Evolutionary conservation across 2,113 vertebrate species (phyloP), one percentile per base, ranked within the genome.

Genomic region (Haemorhous mexicanus): DNA sequence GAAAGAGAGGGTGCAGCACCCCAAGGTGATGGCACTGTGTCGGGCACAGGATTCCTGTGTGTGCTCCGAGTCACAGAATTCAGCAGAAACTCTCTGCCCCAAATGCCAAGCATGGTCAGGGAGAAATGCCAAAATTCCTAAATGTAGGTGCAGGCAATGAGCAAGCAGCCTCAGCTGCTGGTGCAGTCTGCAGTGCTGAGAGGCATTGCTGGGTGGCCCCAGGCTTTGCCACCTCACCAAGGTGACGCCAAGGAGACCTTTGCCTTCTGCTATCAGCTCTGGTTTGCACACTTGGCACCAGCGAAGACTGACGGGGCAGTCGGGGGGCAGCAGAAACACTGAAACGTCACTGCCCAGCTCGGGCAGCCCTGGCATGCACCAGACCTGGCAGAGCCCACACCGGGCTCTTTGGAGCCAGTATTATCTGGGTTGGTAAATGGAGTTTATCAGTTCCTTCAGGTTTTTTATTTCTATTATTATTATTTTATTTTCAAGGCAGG

Each of bases 91-190:
- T 16, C 44, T 89, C 59, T 66, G 37, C 16, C 47, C 33, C 2
- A 13, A 61, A 70, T 0, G 2, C n/a, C 0, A 0, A 35, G 27
- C n/a, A 9, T 1, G 11, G 23, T 14, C 30, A 33, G 11, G 20
- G 52, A 72, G 24, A 69, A 85, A 62, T 9, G 33, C 13, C 53
- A 64, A 53, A 59, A 83, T 20, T n/a, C 19, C 63, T 28, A 56
- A 64, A 76, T 4, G 8, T 13, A 50, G 44, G 32, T 41, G 59
- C 37, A 28, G 43, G 27, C 10, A 32, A 13, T 28, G 11, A 86
- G 37, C 0, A 0, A 52, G 32, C 22, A 76, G 23, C 20, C 22
- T 43, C 3, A 11, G 27, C 41, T 9, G 20, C 43, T 14, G 15
- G 10, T 22, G 35, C 30, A 63, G 27, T 19, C 72, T 68, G 35